Base-by-base conservation (phyloP, 1,140 invertebrate species). In the Philotrypesis tridentata region DNA sequence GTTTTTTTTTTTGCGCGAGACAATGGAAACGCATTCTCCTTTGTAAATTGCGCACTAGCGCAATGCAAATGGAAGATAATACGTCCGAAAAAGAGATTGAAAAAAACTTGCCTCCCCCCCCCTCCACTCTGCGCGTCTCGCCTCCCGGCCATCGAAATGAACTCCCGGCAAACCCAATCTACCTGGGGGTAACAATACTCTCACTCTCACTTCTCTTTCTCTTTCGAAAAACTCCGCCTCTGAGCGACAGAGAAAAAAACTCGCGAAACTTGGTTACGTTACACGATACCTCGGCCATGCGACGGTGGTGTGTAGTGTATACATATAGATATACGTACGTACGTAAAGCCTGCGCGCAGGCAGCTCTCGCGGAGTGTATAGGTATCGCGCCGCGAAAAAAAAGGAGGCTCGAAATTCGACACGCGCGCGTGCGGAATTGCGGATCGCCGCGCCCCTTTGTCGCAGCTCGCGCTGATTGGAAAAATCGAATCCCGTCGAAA, bases 401-500 rank as follows among this genome's bases (percentile, higher is more conserved):
- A 70, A n/a, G 29, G 82, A 33, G 31, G 48, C 48, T 55, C 40
- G 33, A 48, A 37, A 75, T 31, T 61, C 29, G 43, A 21, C 55
- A 25, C 23, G 55, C 29, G 27, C 23, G 77, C 65, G 27, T 14
- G 40, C 25, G n/a, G 48, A 73, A 72, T 72, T 73, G 48, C n/a
- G 65, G 37, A 80, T 73, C 31, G 31, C 0, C 48, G 21, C 63
- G 65, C 25, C 48, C 48, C 68, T 71, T 72, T 80, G 70, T 80
- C 60, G 79, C 9, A 21, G 27, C 8, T 63, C 29, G 31, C 73
- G 31, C 75, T 77, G 76, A 78, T 78, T 68, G 76, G 63, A 78
- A 78, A 78, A 78, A 78, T 78, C 37, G 61, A 65, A n/a, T 76
- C 73, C 21, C 37, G 37, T 65, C 61, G 61, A 65, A 65, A 78